Percentiles rank a stretch among this genome's conserved stretches.
Conservation (phyloP, 37 sponge, comb jelly and placozoan genomes). For the Sycon ciliatum region DNA sequence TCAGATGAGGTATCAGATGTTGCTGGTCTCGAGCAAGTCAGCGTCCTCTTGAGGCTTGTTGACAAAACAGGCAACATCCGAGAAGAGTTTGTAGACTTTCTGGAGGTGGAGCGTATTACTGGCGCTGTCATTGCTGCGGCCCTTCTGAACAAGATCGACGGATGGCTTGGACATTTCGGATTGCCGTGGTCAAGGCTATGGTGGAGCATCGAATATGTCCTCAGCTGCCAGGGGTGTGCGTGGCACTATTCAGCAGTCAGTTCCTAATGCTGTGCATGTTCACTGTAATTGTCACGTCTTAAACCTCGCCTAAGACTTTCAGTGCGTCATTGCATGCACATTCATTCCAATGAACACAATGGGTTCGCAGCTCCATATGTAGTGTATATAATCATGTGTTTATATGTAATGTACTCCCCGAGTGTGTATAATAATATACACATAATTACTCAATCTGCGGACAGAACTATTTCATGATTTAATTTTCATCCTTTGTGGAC, state of each 20-base stretch:
- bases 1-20: conserved; percentile 48
- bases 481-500: no score
- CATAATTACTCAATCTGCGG: no score
- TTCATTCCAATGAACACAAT: no score
- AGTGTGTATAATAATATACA: no score
- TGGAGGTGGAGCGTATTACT: conserved; percentile 46
- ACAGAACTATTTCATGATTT: no score
- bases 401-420: no score
- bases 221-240: conserved; percentile 12
- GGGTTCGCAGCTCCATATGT: no score
- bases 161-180: conserved; percentile 21
- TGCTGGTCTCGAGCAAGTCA: conserved; percentile 38
- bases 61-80: neutral
- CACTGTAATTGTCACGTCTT: conserved; percentile 43
- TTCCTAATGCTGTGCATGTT: conserved; percentile 22
- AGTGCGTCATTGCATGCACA: no score
- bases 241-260: neutral
- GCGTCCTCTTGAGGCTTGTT: conserved; percentile 30
- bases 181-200: conserved; percentile 46
- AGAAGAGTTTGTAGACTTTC: conserved; percentile 45
- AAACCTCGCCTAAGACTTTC: no score
- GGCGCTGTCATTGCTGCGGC: conserved; percentile 22
- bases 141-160: conserved; percentile 19
- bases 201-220: conserved; percentile 35
- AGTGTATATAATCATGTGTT: no score